phyloP scores from a whole-genome alignment of 2,797 vertebrate genomes.

The Alauda arvensis region DNA sequence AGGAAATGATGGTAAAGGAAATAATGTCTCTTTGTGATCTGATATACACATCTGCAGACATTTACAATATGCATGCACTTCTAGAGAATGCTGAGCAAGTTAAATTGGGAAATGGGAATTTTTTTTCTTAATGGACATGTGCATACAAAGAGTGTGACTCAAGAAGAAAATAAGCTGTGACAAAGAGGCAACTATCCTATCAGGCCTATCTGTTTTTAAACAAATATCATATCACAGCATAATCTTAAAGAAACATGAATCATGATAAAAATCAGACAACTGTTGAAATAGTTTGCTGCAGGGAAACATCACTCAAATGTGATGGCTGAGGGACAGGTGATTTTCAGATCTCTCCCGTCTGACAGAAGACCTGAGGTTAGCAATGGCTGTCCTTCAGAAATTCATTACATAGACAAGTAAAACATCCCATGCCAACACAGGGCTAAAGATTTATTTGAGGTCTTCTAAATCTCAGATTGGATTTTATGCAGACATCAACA shows the following conservation, averaged over 20 bases:
- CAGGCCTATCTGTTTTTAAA: constrained; percentile 12
- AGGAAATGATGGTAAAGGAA: constrained; percentile 49
- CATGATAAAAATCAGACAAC: not conserved
- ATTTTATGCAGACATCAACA: constrained; percentile 25
- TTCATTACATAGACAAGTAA: not conserved
- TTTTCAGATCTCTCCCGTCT: not conserved
- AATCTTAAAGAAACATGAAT: not conserved
- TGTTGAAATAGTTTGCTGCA: not conserved
- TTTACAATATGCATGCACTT: constrained; percentile 51
- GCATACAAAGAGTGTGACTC: not conserved
- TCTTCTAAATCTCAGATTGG: not conserved
- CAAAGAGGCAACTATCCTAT: not conserved
- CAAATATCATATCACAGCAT: not conserved
- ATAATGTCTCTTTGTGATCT: constrained; percentile 50
- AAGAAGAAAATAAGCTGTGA: not conserved
- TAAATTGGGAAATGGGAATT: constrained; percentile 26
- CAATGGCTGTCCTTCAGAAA: not conserved
- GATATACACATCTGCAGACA: constrained; percentile 59
- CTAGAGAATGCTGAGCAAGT: constrained; percentile 27
- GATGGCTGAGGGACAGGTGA: not conserved
- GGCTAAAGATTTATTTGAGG: constrained; percentile 26
- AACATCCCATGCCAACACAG: not conserved
- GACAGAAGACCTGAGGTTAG: not conserved
- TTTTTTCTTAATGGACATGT: not conserved
- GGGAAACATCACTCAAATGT: not conserved